phyloP scores from a whole-genome alignment of 2,797 vertebrate genomes.

The Geotria australis region DNA sequence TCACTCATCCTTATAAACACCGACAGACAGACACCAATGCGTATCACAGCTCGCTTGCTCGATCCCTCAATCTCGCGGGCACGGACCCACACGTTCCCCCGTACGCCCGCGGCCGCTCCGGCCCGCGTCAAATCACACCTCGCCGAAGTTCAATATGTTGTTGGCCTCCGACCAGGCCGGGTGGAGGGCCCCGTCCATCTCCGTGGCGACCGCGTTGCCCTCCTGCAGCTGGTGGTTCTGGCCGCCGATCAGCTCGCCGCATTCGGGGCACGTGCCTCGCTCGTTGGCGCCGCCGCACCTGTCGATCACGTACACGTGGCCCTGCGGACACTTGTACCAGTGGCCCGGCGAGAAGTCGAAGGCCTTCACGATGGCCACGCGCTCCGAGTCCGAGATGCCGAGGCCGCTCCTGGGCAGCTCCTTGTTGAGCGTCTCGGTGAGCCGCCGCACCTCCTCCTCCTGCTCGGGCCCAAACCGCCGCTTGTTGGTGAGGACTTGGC shows the following conservation, averaged over 20 bases:
- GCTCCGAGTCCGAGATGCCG: constrained; percentile 30
- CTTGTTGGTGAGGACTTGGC: constrained; percentile 2
- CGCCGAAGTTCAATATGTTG: constrained; percentile 12
- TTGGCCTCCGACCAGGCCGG: constrained; percentile 41
- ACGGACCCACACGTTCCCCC: too few species aligned
- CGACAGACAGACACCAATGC: too few species aligned
- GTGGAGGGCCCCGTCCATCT: constrained; percentile 45
- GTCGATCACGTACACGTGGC: constrained; percentile 38
- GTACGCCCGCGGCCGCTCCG: too few species aligned
- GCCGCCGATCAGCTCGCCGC: constrained; percentile 28
- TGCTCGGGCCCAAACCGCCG: constrained; percentile 1
- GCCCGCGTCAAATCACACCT: background rate
- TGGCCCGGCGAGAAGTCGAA: constrained; percentile 22
- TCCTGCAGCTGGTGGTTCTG: constrained; percentile 13
- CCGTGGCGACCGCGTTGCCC: constrained; percentile 29
- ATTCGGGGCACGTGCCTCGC: constrained; percentile 24
- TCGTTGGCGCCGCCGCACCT: constrained; percentile 46
- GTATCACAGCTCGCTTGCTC: too few species aligned
- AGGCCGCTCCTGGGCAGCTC: constrained; percentile 16
- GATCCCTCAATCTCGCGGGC: too few species aligned
- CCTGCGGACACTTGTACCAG: constrained; percentile 62
- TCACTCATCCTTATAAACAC: too few species aligned
- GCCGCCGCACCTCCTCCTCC: constrained; percentile 12
- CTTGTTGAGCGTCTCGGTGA: constrained; percentile 13
- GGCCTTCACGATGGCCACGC: constrained; percentile 31